Evolutionary conservation across 2,888 invertebrate genomes (phyloP).

Genomic region (Prenolepis imparis): DNA sequence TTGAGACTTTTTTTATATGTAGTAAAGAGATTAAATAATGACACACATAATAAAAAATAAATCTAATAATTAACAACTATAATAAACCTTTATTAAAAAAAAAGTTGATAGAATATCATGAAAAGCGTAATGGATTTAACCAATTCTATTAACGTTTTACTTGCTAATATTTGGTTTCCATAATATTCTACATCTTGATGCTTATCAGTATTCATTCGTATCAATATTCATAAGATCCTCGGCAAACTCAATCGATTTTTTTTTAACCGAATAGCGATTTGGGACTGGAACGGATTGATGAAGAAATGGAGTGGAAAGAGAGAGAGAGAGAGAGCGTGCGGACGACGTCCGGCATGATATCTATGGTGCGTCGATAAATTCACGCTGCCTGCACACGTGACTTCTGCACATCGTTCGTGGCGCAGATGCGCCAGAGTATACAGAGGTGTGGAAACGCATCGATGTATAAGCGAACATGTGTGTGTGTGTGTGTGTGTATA

Average conservation of each 20-base stretch:
- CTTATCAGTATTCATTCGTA: constrained; percentile 26
- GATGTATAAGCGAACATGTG: not conserved
- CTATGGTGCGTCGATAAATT: constrained; percentile 70
- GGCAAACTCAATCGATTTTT: constrained; percentile 27
- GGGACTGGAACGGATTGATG: constrained; percentile 43
- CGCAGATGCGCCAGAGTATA: constrained; percentile 65
- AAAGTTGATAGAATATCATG: not conserved
- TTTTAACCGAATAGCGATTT: constrained; percentile 16
- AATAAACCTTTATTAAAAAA: not conserved
- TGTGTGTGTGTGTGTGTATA: constrained; percentile 3
- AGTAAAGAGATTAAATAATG: not conserved
- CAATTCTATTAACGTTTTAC: not conserved
- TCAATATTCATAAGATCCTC: constrained; percentile 17
- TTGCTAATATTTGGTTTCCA: constrained; percentile 24
- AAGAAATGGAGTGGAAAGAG: constrained; percentile 64
- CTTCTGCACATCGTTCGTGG: constrained; percentile 68
- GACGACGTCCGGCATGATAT: constrained; percentile 60
- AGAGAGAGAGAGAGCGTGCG: constrained; percentile 34
- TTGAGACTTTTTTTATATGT: not conserved
- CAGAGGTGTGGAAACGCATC: constrained; percentile 12
- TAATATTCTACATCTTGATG: not conserved
- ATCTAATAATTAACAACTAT: not conserved
- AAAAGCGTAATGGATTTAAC: not conserved
- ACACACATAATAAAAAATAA: not conserved
- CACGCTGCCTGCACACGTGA: constrained; percentile 67